Percentiles rank a stretch among this genome's conserved stretches.
Evolutionary conservation across 2,113 vertebrate species (phyloP).

Genomic region (Semnornis frantzii): DNA sequence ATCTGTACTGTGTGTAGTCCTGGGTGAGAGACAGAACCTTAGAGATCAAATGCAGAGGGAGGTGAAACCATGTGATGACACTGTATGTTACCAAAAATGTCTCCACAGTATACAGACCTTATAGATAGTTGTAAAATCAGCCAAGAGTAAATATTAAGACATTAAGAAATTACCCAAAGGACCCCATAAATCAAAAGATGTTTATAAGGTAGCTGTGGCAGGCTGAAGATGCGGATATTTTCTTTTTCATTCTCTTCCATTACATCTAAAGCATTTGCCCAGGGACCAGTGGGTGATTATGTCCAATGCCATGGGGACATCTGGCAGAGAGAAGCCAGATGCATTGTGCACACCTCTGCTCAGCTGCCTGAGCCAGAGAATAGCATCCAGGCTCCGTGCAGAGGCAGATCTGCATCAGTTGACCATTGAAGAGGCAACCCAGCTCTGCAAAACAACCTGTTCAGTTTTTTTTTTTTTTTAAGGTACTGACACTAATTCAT

Average conservation of each 20-base stretch:
- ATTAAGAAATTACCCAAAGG: neutral
- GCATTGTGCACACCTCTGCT: fast-evolving
- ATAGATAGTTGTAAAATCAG: neutral
- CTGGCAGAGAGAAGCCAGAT: neutral
- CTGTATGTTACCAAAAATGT: neutral
- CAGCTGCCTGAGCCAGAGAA: neutral
- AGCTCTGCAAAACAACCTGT: neutral
- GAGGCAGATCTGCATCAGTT: neutral
- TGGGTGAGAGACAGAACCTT: neutral
- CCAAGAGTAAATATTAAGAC: neutral
- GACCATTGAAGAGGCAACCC: neutral
- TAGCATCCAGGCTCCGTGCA: neutral
- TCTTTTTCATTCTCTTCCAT: neutral
- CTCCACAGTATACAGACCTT: neutral
- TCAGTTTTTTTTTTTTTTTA: neutral
- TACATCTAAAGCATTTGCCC: neutral
- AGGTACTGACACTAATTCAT: neutral
- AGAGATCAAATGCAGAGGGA: neutral
- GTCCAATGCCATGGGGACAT: neutral
- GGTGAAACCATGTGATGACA: neutral
- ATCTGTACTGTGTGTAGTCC: neutral
- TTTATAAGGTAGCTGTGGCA: neutral
- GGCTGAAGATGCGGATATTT: neutral
- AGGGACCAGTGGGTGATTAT: neutral
- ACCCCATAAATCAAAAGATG: neutral